Percentiles rank a stretch among this genome's conserved stretches.
Conservation (phyloP, 2,888 invertebrate genomes). For the Pandemis cinnamomeana region DNA sequence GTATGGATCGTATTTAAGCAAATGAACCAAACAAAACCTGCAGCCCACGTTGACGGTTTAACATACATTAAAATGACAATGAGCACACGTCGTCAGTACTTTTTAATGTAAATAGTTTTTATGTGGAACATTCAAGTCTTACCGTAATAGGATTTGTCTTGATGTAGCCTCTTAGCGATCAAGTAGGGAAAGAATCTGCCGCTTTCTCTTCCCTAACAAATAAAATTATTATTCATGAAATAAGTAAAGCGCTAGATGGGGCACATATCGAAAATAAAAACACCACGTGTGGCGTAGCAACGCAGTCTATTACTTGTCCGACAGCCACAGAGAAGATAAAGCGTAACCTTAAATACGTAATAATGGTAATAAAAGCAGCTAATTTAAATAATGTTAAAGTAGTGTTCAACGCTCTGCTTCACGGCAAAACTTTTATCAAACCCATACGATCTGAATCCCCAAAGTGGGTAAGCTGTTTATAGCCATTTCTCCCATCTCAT, state of each 20-base stretch:
- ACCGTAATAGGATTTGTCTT: constrained; percentile 38
- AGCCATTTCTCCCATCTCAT: constrained; percentile 24
- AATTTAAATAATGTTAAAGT: constrained; percentile 12
- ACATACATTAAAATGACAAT: constrained; percentile 71
- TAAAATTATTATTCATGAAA: constrained; percentile 1
- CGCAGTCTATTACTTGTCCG: neutral
- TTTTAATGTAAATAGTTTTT: constrained; percentile 35
- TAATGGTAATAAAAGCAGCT: neutral
- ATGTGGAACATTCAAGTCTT: constrained; percentile 20
- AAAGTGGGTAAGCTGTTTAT: constrained; percentile 6
- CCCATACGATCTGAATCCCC: constrained; percentile 6
- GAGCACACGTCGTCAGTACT: constrained; percentile 35
- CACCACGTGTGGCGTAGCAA: neutral
- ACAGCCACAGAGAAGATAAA: neutral
- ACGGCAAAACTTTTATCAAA: constrained; percentile 14
- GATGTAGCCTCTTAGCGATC: constrained; percentile 15
- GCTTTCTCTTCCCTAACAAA: constrained; percentile 27
- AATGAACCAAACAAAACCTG: constrained; percentile 29
- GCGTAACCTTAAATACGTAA: neutral
- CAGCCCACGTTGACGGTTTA: constrained; percentile 49
- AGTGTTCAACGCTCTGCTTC: neutral
- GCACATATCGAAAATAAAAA: neutral
- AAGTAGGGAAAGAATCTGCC: constrained; percentile 22
- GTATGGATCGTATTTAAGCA: neutral
- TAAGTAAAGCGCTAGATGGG: neutral